These are phyloP conservation scores for Elgaria multicarinata DNA, from an alignment of 2,113 vertebrate species.

Conservation along the genomic window DNA sequence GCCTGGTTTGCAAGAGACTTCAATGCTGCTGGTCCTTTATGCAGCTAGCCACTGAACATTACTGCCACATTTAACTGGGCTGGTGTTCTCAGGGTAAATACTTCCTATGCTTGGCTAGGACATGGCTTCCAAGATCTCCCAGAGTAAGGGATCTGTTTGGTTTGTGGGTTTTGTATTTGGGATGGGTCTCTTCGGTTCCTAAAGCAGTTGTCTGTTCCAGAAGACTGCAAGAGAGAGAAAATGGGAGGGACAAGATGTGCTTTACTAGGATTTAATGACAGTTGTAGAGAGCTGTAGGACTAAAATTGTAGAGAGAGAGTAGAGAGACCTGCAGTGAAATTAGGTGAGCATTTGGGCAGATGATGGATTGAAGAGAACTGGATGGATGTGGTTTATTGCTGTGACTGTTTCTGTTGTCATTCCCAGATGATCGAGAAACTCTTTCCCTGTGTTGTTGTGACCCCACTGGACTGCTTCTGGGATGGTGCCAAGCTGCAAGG, in stretches of 20 bases:
- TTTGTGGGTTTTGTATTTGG: not conserved
- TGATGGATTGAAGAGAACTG: not conserved
- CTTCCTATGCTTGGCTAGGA: not conserved
- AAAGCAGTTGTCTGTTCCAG: not conserved
- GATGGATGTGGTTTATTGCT: not conserved
- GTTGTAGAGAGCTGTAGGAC: not conserved
- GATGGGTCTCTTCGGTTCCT: not conserved
- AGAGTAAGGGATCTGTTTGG: not conserved
- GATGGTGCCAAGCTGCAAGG: slow-evolving; percentile 97
- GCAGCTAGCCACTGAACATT: not conserved
- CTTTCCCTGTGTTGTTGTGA: slow-evolving; percentile 98
- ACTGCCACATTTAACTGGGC: not conserved
- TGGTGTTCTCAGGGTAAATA: not conserved
- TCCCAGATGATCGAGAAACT: slow-evolving; percentile 98
- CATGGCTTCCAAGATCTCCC: not conserved
- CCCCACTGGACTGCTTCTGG: slow-evolving; percentile 98
- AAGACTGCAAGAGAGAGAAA: not conserved
- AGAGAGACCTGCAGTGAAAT: not conserved
- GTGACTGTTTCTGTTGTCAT: slow-evolving; percentile 21
- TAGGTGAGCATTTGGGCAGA: not conserved
- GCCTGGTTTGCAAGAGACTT: not conserved
- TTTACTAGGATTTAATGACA: not conserved
- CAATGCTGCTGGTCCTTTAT: not conserved
- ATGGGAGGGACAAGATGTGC: not conserved
- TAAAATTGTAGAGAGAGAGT: not conserved